Evolutionary conservation across 2,797 vertebrate species (phyloP).

Genomic region (Clarias laeviceps): DNA sequence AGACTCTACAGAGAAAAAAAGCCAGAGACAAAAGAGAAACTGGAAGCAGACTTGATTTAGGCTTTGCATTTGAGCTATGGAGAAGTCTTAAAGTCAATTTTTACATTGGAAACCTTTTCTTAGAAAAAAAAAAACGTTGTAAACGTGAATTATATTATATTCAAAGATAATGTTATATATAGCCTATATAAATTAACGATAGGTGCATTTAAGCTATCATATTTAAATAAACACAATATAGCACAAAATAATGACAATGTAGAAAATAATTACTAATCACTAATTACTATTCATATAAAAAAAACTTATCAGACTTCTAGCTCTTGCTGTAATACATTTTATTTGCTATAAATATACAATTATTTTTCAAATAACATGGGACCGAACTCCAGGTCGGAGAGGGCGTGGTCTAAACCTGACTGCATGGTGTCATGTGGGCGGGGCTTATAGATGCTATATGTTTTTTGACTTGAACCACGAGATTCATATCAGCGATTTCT

Average conservation of each 20-base stretch:
- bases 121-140: neutral
- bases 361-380: slow-evolving; percentile 23
- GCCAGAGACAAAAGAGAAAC: slow-evolving; percentile 67
- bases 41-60: slow-evolving; percentile 73
- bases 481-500: slow-evolving; percentile 70
- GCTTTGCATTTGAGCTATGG: slow-evolving; percentile 63
- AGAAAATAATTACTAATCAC: no score
- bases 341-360: neutral
- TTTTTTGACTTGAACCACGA: slow-evolving; percentile 72
- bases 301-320: neutral
- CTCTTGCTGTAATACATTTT: neutral
- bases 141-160: neutral
- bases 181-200: neutral
- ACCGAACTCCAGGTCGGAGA: slow-evolving; percentile 45
- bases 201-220: neutral
- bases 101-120: neutral
- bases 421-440: slow-evolving; percentile 76
- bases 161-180: neutral
- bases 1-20: slow-evolving; percentile 73
- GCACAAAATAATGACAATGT: no score
- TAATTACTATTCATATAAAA: neutral
- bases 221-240: neutral
- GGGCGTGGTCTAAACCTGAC: slow-evolving; percentile 72
- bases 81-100: slow-evolving; percentile 72
- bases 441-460: slow-evolving; percentile 74